phyloP scores from a whole-genome alignment of 2,113 vertebrate species.

The Tautogolabrus adspersus region DNA sequence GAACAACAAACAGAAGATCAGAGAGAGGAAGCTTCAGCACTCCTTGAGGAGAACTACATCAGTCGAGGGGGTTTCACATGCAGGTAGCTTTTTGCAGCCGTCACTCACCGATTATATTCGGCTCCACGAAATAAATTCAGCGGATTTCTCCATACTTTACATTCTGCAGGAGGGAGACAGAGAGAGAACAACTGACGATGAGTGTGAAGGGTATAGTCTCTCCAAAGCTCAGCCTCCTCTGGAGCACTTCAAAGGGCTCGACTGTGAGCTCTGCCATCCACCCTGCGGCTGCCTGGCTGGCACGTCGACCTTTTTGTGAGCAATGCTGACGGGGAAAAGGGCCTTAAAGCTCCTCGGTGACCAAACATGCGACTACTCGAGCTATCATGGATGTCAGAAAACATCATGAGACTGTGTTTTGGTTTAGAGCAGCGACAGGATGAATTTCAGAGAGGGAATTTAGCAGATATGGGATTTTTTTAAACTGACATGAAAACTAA shows the following conservation, averaged over 20 bases:
- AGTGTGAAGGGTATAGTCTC: slow-evolving; percentile 37
- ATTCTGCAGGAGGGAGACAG: slow-evolving; percentile 86
- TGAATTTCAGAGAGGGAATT: no score
- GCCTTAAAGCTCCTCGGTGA: slow-evolving; percentile 8
- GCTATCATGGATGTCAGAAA: not conserved
- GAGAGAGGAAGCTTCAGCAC: not conserved
- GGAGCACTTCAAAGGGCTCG: slow-evolving; percentile 37
- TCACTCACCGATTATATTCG: slow-evolving; percentile 96
- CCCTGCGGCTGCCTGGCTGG: slow-evolving; percentile 14
- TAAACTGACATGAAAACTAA: no score
- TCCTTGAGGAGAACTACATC: not conserved
- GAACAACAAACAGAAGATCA: not conserved
- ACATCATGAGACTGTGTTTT: not conserved
- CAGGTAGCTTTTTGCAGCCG: slow-evolving; percentile 3
- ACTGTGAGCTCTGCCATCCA: not conserved
- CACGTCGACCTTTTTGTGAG: slow-evolving; percentile 9
- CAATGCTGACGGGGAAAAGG: not conserved
- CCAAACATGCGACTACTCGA: not conserved
- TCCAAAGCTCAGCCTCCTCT: slow-evolving; percentile 20
- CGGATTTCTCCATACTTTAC: slow-evolving; percentile 99
- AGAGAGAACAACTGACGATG: slow-evolving; percentile 32
- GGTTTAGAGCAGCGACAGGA: no score
- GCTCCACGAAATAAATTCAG: slow-evolving; percentile 98
- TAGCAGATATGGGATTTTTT: no score
- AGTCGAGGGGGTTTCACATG: slow-evolving; percentile 1